Percentiles rank a stretch among this genome's conserved stretches.
Conservation (phyloP, 2,888 invertebrate genomes). For the Ochropleura leucogaster region DNA sequence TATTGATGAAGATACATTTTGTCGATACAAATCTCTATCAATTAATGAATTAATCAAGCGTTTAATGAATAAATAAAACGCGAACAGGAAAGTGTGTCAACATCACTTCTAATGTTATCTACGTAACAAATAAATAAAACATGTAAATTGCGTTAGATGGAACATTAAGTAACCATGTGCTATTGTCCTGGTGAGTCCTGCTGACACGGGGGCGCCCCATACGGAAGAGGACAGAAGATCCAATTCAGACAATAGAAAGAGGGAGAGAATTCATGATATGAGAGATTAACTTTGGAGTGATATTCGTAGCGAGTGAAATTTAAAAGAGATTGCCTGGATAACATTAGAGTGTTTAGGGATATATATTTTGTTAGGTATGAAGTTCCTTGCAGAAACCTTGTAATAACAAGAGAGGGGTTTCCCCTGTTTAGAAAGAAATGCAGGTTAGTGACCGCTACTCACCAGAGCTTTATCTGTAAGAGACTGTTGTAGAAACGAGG, state of each 20-base stretch:
- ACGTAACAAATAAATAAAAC: conserved; percentile 70
- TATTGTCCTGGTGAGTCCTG: conserved; percentile 46
- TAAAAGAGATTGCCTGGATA: too few relatives aligned
- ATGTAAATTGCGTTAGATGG: conserved; percentile 61
- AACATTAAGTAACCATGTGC: conserved; percentile 63
- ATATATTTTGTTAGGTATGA: too few relatives aligned
- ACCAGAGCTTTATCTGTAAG: too few relatives aligned
- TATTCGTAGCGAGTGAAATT: too few relatives aligned
- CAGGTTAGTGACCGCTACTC: too few relatives aligned
- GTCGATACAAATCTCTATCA: neutral
- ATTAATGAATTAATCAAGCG: conserved; percentile 30
- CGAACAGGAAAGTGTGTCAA: conserved; percentile 57
- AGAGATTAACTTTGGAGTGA: too few relatives aligned
- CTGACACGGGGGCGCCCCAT: neutral
- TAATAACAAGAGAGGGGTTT: too few relatives aligned
- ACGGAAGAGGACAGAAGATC: conserved; percentile 6
- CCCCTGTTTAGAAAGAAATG: too few relatives aligned
- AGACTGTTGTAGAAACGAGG: too few relatives aligned
- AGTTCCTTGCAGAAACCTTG: too few relatives aligned
- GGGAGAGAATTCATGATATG: neutral
- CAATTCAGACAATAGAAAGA: neutral
- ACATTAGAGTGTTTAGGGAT: too few relatives aligned
- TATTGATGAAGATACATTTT: neutral
- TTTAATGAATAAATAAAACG: conserved; percentile 51
- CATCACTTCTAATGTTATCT: conserved; percentile 51